Evolutionary conservation across 2,888 invertebrate species (phyloP).

Genomic region (Lycaena phlaeas): DNA sequence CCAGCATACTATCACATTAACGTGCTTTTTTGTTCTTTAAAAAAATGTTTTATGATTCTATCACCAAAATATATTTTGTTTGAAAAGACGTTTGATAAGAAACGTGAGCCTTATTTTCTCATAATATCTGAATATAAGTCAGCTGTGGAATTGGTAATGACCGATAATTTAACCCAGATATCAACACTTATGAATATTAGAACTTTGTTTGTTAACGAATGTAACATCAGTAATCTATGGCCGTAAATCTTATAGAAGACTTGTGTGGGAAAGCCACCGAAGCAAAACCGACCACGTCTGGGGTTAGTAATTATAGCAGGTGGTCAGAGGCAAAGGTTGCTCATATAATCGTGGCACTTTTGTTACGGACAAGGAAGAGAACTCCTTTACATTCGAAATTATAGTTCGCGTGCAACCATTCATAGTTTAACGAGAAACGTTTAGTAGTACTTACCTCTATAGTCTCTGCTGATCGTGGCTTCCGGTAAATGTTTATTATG

Average conservation of each 20-base stretch:
- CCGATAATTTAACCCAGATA: constrained; percentile 1
- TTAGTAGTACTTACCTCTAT: too few species aligned
- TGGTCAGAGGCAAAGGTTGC: constrained; percentile 22
- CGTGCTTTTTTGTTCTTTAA: too few species aligned
- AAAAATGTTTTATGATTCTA: too few species aligned
- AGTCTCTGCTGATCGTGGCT: too few species aligned
- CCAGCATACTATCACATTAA: too few species aligned
- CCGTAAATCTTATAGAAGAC: constrained; percentile 13
- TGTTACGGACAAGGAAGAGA: not conserved
- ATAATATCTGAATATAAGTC: too few species aligned
- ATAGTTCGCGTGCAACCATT: not conserved
- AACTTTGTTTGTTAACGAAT: constrained; percentile 1
- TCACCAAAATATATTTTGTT: too few species aligned
- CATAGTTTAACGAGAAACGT: not conserved
- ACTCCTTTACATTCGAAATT: not conserved
- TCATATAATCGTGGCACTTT: constrained; percentile 8
- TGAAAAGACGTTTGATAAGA: too few species aligned
- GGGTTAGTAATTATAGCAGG: constrained; percentile 51
- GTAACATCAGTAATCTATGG: constrained; percentile 20
- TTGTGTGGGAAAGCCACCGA: constrained; percentile 32
- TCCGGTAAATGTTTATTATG: too few species aligned
- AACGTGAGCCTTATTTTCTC: too few species aligned
- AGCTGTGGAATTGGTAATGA: too few species aligned
- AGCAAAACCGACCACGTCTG: constrained; percentile 35
- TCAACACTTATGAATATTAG: not conserved